Percentiles rank a stretch among this genome's conserved stretches.
Evolutionary conservation across 2,797 vertebrate genomes (phyloP).

Genomic region (Tolypeutes matacus): DNA sequence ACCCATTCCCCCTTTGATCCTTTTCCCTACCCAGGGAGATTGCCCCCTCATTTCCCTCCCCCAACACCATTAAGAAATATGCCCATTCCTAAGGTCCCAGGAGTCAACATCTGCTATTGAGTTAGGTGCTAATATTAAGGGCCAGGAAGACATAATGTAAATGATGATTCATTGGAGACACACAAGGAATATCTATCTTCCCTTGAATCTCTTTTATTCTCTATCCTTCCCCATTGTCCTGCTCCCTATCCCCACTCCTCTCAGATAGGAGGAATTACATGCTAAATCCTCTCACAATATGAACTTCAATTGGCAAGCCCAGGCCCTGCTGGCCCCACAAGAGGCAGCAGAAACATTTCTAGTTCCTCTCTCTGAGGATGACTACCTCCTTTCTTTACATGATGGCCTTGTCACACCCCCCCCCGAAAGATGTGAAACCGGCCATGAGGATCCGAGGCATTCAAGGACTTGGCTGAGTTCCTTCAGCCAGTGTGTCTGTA

Average conservation of each 20-base stretch:
- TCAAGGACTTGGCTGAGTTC: no score
- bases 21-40: neutral
- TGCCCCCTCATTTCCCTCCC: neutral
- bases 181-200: neutral
- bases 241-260: neutral
- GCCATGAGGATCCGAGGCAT: no score
- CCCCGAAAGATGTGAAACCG: no score
- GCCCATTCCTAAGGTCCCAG: neutral
- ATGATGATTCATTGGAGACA: neutral
- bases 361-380: no score
- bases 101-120: neutral
- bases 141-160: neutral
- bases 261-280: conserved; percentile 86
- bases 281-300: no score
- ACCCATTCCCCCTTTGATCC: neutral
- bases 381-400: no score
- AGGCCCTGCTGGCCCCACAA: no score
- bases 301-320: no score
- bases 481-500: no score
- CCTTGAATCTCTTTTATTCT: neutral
- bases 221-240: neutral
- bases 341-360: no score
- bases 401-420: no score
- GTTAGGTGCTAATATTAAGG: neutral
- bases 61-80: neutral